Conservation (phyloP, 2,797 vertebrate genomes). For the Cossypha polioptera region DNA sequence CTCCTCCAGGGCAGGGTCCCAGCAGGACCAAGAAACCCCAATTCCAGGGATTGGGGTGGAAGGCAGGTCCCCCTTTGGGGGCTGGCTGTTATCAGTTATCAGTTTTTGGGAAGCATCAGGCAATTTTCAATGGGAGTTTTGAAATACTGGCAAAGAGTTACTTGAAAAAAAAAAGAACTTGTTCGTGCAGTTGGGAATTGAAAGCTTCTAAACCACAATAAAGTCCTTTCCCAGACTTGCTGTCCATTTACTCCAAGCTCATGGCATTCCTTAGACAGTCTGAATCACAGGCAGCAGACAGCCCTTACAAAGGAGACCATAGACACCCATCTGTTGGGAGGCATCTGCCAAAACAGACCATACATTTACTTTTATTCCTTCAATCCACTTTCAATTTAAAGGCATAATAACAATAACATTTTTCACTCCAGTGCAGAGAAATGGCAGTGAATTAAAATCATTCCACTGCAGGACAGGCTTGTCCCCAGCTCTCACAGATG, state of each 20-base stretch:
- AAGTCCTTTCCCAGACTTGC: constrained; percentile 69
- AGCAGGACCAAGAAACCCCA: not conserved
- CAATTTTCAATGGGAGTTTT: constrained; percentile 15
- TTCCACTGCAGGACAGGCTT: not conserved
- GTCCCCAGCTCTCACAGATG: not conserved
- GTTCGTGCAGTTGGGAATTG: constrained; percentile 64
- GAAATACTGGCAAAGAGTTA: constrained; percentile 54
- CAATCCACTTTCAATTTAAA: constrained; percentile 4
- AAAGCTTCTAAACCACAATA: constrained; percentile 72
- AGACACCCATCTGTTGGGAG: constrained; percentile 29
- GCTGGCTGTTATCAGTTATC: not conserved
- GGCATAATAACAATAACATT: constrained; percentile 38
- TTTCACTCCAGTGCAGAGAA: not conserved
- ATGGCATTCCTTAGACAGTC: constrained; percentile 53
- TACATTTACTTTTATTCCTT: constrained; percentile 29
- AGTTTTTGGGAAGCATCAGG: constrained; percentile 8
- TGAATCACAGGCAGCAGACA: constrained; percentile 57
- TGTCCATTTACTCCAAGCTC: constrained; percentile 50
- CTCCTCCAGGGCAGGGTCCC: not conserved
- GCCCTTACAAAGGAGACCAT: constrained; percentile 31
- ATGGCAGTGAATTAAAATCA: not conserved
- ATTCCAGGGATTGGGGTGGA: fast-evolving
- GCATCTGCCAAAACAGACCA: not conserved
- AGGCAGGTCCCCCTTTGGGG: not conserved
- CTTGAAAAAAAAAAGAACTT: constrained; percentile 52